Conservation (phyloP, 2,113 vertebrate genomes). For the Sylvia atricapilla region DNA sequence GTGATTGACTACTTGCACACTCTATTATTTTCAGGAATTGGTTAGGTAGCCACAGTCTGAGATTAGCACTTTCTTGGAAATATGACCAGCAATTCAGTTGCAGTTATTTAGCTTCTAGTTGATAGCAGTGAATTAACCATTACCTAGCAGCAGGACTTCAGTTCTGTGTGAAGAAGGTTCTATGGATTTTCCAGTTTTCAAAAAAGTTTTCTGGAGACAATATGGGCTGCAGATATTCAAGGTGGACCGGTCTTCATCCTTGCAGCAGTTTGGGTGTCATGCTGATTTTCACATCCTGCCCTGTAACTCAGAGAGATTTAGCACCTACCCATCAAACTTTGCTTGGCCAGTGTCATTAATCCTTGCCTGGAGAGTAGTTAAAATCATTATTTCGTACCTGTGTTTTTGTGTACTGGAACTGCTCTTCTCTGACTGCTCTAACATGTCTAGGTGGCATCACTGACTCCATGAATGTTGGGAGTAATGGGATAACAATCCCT, state of each 20-base stretch:
- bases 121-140: neutral
- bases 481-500: neutral
- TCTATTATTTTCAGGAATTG: neutral
- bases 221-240: neutral
- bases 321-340: neutral
- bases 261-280: neutral
- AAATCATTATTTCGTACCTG: neutral
- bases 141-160: neutral
- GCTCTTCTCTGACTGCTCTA: neutral
- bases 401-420: neutral
- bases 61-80: neutral
- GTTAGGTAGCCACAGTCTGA: neutral
- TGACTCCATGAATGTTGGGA: neutral
- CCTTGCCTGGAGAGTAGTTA: neutral
- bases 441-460: fast-evolving
- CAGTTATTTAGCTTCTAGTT: neutral
- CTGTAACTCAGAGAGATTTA: neutral
- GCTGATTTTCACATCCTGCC: neutral
- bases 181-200: neutral
- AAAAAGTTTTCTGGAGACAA: neutral
- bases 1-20: neutral
- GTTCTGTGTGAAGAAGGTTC: neutral
- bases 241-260: neutral
- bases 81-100: neutral
- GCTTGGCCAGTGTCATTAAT: neutral